phyloP scores from a whole-genome alignment of 2,888 invertebrate genomes.

The Acleris laterana region DNA sequence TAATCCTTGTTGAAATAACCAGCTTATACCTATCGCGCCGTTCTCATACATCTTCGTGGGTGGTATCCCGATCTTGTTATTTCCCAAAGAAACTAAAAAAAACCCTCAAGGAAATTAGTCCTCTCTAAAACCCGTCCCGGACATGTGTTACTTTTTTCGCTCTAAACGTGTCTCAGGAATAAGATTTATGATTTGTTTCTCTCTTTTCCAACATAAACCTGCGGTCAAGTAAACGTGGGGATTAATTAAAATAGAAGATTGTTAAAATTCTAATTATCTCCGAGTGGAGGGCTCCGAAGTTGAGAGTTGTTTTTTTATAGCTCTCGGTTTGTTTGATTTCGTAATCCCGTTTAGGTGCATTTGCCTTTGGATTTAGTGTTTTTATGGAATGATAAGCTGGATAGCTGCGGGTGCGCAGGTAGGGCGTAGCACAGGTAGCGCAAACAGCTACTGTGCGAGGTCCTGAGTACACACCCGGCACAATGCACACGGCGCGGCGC shows the following conservation, averaged over 20 bases:
- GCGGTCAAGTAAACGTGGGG: constrained; percentile 67
- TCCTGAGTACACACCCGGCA: constrained; percentile 76
- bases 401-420: constrained; percentile 48
- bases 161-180: constrained; percentile 70
- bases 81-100: constrained; percentile 67
- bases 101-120: constrained; percentile 81
- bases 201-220: constrained; percentile 65
- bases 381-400: constrained; percentile 72
- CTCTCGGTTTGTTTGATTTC: constrained; percentile 65
- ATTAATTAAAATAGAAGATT: constrained; percentile 59
- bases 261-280: constrained; percentile 48
- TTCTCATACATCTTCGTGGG: constrained; percentile 71
- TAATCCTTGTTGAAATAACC: constrained; percentile 20
- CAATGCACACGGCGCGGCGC: constrained; percentile 43
- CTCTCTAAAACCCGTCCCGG: constrained; percentile 77
- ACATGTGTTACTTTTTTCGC: constrained; percentile 84
- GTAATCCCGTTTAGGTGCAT: constrained; percentile 61
- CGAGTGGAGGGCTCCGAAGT: constrained; percentile 40
- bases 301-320: constrained; percentile 48
- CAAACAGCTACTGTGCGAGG: constrained; percentile 73
- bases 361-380: constrained; percentile 70
- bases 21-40: constrained; percentile 44
- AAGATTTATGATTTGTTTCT: constrained; percentile 77
- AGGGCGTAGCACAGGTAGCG: constrained; percentile 82
- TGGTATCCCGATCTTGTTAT: constrained; percentile 72